Conservation (phyloP, 2,888 invertebrate genomes). For the Drosophila vallismaia region DNA sequence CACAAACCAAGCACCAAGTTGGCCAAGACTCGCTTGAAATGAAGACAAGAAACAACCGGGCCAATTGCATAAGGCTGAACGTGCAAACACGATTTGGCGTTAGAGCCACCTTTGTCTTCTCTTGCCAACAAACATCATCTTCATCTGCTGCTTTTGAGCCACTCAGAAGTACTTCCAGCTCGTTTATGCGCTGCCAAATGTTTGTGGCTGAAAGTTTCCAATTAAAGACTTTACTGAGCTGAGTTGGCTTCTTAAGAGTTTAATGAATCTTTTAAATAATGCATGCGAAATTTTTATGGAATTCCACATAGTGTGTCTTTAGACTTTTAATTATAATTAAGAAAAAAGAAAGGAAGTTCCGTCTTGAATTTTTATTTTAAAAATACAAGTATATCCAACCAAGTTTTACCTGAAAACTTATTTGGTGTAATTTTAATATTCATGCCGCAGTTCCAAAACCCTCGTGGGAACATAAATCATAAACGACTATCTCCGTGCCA, state of each 20-base stretch:
- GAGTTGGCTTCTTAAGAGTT: neutral
- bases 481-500: conserved; percentile 13
- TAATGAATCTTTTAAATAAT: no score
- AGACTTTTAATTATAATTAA: no score
- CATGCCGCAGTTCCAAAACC: conserved; percentile 42
- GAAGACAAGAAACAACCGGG: conserved; percentile 50
- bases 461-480: conserved; percentile 74
- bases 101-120: conserved; percentile 35
- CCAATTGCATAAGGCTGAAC: conserved; percentile 69
- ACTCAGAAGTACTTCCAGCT: conserved; percentile 8
- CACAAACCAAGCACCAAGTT: conserved; percentile 46
- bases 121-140: conserved; percentile 20
- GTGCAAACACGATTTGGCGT: conserved; percentile 71
- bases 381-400: neutral
- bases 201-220: neutral
- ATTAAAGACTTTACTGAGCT: neutral
- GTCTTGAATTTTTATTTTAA: no score
- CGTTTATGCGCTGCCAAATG: conserved; percentile 13
- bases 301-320: no score
- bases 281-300: no score
- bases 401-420: conserved; percentile 10
- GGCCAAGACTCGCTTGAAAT: conserved; percentile 46
- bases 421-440: conserved; percentile 19
- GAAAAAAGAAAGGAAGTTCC: no score
- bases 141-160: conserved; percentile 11